Conservation (phyloP, 2,113 vertebrate species). For the Eurypyga helias region DNA sequence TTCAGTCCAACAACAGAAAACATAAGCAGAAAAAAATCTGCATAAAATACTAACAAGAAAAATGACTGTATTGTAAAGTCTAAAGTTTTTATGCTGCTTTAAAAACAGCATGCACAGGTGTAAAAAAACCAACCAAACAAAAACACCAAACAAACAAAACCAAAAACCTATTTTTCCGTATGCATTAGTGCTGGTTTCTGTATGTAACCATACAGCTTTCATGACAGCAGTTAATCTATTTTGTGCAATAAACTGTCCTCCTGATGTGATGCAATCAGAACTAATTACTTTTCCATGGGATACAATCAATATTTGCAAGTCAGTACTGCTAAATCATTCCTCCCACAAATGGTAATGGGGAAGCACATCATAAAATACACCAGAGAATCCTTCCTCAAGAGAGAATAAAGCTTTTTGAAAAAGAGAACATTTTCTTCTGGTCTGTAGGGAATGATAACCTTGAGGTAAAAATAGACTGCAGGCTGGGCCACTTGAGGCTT, state of each 20-base stretch:
- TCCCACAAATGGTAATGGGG: not conserved
- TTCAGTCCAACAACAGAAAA: not conserved
- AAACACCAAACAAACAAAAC: too few relatives aligned
- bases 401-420: not conserved
- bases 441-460: not conserved
- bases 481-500: not conserved
- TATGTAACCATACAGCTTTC: not conserved
- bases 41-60: not conserved
- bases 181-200: not conserved
- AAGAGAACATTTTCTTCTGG: not conserved
- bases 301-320: not conserved
- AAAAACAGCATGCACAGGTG: not conserved
- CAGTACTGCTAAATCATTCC: not conserved
- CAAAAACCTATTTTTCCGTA: fast-evolving
- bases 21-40: not conserved
- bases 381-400: not conserved
- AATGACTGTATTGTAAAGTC: not conserved
- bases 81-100: not conserved
- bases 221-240: not conserved
- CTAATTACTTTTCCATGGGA: not conserved
- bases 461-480: not conserved
- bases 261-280: not conserved
- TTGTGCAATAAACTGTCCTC: not conserved
- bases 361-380: not conserved
- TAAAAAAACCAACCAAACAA: too few relatives aligned